Evolutionary conservation across 2,113 vertebrate genomes (phyloP).

Genomic region (Terrapene triunguis): DNA sequence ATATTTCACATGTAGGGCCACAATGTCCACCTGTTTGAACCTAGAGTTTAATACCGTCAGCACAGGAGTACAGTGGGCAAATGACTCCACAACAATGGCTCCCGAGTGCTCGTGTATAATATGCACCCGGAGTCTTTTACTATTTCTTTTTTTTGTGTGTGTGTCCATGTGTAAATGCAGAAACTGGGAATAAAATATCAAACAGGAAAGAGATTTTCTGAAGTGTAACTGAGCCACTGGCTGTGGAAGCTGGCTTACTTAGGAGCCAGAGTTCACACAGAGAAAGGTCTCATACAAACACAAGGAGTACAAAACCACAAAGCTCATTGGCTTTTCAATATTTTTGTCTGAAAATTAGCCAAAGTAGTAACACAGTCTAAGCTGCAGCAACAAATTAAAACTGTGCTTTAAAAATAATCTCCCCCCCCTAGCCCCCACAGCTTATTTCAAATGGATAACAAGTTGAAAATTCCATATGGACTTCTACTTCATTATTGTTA

Average conservation of each 20-base stretch:
- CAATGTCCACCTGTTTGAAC: accelerated
- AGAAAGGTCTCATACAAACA: not conserved
- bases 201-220: not conserved
- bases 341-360: not conserved
- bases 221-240: not conserved
- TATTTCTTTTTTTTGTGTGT: not conserved
- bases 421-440: not conserved
- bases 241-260: not conserved
- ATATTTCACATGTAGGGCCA: not conserved
- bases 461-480: slow-evolving; percentile 41
- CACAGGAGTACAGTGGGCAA: not conserved
- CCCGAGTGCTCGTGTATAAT: not conserved
- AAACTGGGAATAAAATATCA: not conserved
- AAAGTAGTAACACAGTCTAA: not conserved
- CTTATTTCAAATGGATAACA: slow-evolving; percentile 51
- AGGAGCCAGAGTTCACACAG: not conserved
- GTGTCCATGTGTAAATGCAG: not conserved
- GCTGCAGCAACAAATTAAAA: not conserved
- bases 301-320: accelerated
- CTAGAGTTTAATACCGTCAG: not conserved
- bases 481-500: slow-evolving; percentile 52
- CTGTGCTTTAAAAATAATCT: slow-evolving; percentile 20
- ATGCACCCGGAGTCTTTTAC: not conserved
- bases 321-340: not conserved
- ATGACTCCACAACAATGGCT: not conserved